Evolutionary conservation across 2,888 invertebrate species (phyloP).

Genomic region (Hoplodrina blanda): DNA sequence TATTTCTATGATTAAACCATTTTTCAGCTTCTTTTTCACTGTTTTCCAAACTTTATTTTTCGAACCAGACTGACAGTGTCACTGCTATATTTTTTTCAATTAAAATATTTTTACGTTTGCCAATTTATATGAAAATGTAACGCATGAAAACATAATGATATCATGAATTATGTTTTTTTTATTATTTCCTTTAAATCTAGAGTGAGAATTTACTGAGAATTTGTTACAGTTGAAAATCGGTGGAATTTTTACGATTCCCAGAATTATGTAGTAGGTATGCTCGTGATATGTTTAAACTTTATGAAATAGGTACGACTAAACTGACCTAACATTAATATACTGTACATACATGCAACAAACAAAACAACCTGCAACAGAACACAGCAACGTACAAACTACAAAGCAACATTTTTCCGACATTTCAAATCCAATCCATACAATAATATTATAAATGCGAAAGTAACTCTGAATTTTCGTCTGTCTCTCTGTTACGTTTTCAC

Average conservation of each 20-base stretch:
- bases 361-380: too few relatives aligned
- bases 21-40: slow-evolving; percentile 29
- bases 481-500: too few relatives aligned
- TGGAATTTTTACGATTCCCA: slow-evolving; percentile 25
- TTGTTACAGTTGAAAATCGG: neutral
- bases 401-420: too few relatives aligned
- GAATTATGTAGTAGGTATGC: slow-evolving; percentile 6
- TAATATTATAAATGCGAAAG: too few relatives aligned
- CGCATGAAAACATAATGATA: slow-evolving; percentile 16
- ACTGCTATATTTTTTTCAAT: slow-evolving; percentile 40
- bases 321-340: neutral
- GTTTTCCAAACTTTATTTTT: slow-evolving; percentile 51
- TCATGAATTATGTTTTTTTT: slow-evolving; percentile 40
- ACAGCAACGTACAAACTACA: too few relatives aligned
- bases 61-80: slow-evolving; percentile 58
- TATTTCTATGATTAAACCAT: neutral
- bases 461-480: too few relatives aligned
- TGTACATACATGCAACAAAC: neutral
- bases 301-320: neutral
- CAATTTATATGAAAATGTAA: slow-evolving; percentile 27
- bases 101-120: slow-evolving; percentile 32
- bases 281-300: neutral
- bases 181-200: slow-evolving; percentile 25
- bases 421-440: too few relatives aligned
- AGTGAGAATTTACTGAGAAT: slow-evolving; percentile 11